These are phyloP conservation scores for Eulacestoma nigropectus DNA, from an alignment of 2,113 vertebrate species.

Conservation along the genomic window DNA sequence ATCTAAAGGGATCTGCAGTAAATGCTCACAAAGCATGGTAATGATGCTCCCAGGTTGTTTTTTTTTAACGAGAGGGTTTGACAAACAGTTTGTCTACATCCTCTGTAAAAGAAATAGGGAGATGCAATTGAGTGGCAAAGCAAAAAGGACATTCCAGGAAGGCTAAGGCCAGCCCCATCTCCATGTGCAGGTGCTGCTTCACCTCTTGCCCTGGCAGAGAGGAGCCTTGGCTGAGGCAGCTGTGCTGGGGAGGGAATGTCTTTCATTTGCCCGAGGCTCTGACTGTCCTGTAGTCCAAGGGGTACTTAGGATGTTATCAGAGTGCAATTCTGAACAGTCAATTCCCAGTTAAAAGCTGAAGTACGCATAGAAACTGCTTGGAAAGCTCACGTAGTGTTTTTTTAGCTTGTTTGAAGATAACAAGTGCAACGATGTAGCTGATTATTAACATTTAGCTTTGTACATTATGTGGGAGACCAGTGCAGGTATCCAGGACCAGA, in stretches of 20 bases:
- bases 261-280: background rate
- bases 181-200: background rate
- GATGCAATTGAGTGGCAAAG: background rate
- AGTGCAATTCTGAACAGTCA: background rate
- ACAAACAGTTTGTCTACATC: background rate
- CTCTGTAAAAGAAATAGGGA: background rate
- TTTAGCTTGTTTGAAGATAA: background rate
- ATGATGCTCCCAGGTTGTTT: background rate
- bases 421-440: background rate
- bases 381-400: background rate
- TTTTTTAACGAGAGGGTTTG: background rate
- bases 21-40: background rate
- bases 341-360: background rate
- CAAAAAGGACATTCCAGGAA: background rate
- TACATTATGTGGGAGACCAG: background rate
- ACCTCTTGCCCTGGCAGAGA: background rate
- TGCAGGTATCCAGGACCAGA: background rate
- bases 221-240: background rate
- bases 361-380: background rate
- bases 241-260: accelerated
- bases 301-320: background rate
- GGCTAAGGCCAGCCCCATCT: background rate
- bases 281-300: background rate
- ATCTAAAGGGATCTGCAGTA: background rate
- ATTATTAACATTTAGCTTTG: background rate